Evolutionary conservation across 2,888 invertebrate species (phyloP).

Genomic region (Tachina fera): DNA sequence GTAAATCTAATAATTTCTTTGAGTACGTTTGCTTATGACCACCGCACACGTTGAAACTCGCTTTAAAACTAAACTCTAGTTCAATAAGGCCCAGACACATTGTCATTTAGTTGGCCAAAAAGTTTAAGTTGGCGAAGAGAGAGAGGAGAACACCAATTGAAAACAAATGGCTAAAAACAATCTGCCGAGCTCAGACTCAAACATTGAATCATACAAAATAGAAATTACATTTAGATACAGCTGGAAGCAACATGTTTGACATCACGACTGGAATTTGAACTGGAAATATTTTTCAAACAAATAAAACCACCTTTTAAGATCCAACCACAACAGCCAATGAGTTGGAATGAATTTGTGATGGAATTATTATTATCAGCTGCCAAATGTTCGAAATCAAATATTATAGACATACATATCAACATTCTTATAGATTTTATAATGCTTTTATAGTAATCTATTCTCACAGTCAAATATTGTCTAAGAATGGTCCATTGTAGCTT

Average conservation of each 20-base stretch:
- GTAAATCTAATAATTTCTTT: not conserved
- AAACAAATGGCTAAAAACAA: not conserved
- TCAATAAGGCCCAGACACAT: slow-evolving; percentile 55
- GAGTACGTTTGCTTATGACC: slow-evolving; percentile 17
- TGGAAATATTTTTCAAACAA: not conserved
- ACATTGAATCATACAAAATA: not conserved
- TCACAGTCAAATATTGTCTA: too few relatives aligned
- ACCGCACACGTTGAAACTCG: slow-evolving; percentile 65
- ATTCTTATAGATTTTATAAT: too few relatives aligned
- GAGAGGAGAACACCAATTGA: slow-evolving; percentile 1
- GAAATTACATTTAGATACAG: not conserved
- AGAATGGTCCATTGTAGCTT: too few relatives aligned
- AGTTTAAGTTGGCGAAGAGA: not conserved
- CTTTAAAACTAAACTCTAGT: slow-evolving; percentile 65
- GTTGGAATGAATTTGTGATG: not conserved
- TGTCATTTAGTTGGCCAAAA: slow-evolving; percentile 40
- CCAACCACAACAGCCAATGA: not conserved
- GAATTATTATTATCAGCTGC: not conserved
- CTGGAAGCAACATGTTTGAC: slow-evolving; percentile 22
- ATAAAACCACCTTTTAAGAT: not conserved
- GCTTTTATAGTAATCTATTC: too few relatives aligned
- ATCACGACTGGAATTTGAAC: not conserved
- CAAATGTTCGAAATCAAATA: slow-evolving; percentile 11
- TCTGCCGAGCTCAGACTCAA: slow-evolving; percentile 19
- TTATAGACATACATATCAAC: too few relatives aligned